Evolutionary conservation across 2,797 vertebrate genomes (phyloP), one percentile per base, ranked within the genome.

Genomic region (Borostomias antarcticus): DNA sequence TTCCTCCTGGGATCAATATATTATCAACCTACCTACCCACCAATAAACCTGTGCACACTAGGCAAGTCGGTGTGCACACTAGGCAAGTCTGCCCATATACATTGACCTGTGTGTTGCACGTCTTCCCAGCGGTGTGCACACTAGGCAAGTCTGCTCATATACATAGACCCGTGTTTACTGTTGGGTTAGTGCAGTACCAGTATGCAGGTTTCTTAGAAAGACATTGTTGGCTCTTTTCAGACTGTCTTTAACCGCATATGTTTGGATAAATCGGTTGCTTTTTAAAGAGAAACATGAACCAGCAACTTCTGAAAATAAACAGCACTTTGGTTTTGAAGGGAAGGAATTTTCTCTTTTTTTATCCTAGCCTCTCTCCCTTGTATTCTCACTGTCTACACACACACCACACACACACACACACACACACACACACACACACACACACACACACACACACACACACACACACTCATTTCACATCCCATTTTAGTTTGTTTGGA

Each of bases 201-300:
- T 72, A 35, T 69, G 25, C 72, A 15, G 2, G 23, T 72, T 37
- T 70, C 29, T 61, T 35, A 52, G 37, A 58, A n/a, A 66, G 52
- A 60, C n/a, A 48, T 48, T 35, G 33, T 35, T 54, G 54, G 70
- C 53, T 66, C 47, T 64, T 61, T 65, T 76, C 30, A 10, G 59
- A 40, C 69, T 77, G 67, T 73, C 45, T 33, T 26, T 7, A 56
- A 13, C 40, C 37, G 35, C 75, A 68, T 60, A 63, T 62, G 63
- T 78, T 67, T 80, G 68, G 64, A 76, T 80, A 78, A 80, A 77
- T 77, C 63, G 61, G 23, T 70, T 70, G 74, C 68, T 81, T 69
- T 84, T 81, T 77, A 57, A 25, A 66, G 28, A 75, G 84, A 77
- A 88, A 89, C 72, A 15, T 54, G 83, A 88, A 83, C 62, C 69